Evolutionary conservation across 2,113 vertebrate genomes (phyloP).

Genomic region (Rhinolophus ferrumequinum): DNA sequence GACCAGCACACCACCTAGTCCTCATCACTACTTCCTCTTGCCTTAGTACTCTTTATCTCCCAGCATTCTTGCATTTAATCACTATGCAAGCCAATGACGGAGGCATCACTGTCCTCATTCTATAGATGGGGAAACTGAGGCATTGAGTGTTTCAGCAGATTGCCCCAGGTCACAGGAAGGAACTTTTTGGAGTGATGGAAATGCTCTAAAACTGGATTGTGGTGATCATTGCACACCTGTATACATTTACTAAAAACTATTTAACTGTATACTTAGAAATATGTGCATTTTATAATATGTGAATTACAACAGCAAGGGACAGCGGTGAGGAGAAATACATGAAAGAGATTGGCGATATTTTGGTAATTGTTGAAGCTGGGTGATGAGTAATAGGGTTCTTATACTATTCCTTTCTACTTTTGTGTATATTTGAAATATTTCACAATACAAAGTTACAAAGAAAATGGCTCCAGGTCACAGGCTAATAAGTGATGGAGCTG

Average conservation of each 20-base stretch:
- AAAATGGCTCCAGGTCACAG: not conserved
- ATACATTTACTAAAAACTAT: not conserved
- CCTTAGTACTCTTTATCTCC: not conserved
- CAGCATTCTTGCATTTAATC: not conserved
- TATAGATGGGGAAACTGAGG: not conserved
- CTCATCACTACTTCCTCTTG: not conserved
- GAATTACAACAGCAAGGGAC: not conserved
- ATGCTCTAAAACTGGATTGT: not conserved
- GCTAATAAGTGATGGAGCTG: not conserved
- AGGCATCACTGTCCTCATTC: not conserved
- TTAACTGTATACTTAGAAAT: not conserved
- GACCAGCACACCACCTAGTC: too few species aligned
- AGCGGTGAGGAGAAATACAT: not conserved
- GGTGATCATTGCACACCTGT: not conserved
- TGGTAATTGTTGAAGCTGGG: not conserved
- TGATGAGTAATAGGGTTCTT: not conserved
- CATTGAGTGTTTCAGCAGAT: not conserved
- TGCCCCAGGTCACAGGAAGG: not conserved
- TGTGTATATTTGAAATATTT: not conserved
- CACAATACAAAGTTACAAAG: not conserved
- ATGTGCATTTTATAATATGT: not conserved
- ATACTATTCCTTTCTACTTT: not conserved
- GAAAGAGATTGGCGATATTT: not conserved
- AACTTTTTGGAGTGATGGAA: not conserved
- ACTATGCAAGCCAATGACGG: not conserved